Percentiles rank a stretch among this genome's conserved stretches.
Conservation (phyloP, 2,113 vertebrate species). For the Myotis brandtii region DNA sequence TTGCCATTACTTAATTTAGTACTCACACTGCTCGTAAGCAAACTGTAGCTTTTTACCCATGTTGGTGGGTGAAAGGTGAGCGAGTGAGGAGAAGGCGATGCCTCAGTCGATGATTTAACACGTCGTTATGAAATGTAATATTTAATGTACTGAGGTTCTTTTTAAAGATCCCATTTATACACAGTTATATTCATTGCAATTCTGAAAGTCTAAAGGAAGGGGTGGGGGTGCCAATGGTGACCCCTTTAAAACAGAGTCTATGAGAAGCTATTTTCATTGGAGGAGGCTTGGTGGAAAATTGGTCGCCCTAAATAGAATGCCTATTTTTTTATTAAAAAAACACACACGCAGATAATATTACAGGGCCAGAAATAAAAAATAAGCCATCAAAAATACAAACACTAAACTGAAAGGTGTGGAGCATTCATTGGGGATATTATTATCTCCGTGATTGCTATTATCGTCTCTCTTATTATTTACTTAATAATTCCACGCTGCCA, state of each 20-base stretch:
- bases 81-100: background rate
- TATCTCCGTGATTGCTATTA: conserved; percentile 33
- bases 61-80: background rate
- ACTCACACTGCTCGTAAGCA: background rate
- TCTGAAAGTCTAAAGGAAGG: background rate
- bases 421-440: conserved; percentile 51
- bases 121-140: conserved; percentile 38
- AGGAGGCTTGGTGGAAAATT: background rate
- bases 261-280: conserved; percentile 50
- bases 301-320: background rate
- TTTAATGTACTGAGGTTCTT: background rate
- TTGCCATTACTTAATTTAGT: background rate
- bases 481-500: conserved; percentile 78
- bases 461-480: conserved; percentile 70
- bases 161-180: conserved; percentile 29
- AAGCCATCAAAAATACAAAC: conserved; percentile 64
- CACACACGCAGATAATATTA: background rate
- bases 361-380: conserved; percentile 71
- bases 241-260: conserved; percentile 19
- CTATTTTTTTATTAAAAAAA: background rate
- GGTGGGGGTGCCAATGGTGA: background rate
- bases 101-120: conserved; percentile 9
- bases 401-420: conserved; percentile 54
- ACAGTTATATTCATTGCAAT: background rate
- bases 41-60: background rate